Evolutionary conservation across 1,140 invertebrate genomes (phyloP), one percentile per base, ranked within the genome.

Genomic region (Pseudachorutes palmiensis): DNA sequence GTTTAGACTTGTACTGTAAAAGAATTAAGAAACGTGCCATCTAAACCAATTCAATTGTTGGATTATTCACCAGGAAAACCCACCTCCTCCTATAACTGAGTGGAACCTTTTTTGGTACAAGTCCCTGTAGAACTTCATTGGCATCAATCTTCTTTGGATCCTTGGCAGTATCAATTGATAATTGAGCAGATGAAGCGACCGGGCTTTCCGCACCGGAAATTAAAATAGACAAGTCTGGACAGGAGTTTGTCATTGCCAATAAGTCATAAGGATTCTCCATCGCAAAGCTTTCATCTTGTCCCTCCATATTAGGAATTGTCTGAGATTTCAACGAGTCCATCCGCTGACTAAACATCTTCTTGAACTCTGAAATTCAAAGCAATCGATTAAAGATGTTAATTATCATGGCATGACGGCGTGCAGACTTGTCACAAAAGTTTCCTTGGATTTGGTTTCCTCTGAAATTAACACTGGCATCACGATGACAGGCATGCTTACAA

Each of bases 61-160:
- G n/a, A n/a, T n/a, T n/a, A n/a, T n/a, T n/a, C n/a, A n/a, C 61
- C 32, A n/a, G 28, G 55, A 22, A 36, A 14, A 61, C 61, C 36
- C 19, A 71, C 72, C 69, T 73, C 26, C 72, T 65, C 29, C 72
- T 66, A 60, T 71, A 70, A 66, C 63, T 63, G 26, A 72, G 67
- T 16, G 71, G 71, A 22, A 69, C 28, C n/a, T n/a, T n/a, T 65
- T 72, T 72, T 30, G 12, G 51, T 55, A 55, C 51, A 16, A 5
- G 51, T 55, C 3, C 36, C 5, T 9, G 51, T 55, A 22, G 24
- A 5, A 26, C 9, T 5, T 5, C 51, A 26, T 19, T 5, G 9
- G 9, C 51, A 12, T 55, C 51, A 24, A 55, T 55, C 24, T 55
- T 55, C 9, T 45, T 45, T 45, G 9, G 9, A 55, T 24, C 51